Base-by-base conservation (phyloP, 2,888 invertebrate species). In the Mythimna pallens region DNA sequence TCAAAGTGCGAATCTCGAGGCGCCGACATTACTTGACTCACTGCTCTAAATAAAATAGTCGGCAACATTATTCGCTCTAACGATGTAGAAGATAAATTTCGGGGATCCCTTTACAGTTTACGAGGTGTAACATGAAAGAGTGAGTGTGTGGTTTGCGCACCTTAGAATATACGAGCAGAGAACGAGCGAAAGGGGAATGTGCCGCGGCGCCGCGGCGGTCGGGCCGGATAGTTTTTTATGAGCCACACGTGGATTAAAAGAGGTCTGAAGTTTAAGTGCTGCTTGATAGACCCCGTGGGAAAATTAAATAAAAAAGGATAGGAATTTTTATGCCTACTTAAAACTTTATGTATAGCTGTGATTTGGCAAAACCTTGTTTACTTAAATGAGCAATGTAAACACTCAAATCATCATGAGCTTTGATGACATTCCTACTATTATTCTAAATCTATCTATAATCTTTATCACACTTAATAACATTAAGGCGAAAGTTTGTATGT, bases 61-160 rank as follows among this genome's bases (percentile, higher is more conserved):
- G 89, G 90, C 84, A 89, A 92, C 90, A 93, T 93, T 93, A 93
- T 92, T 91, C 93, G 92, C 92, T 92, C 91, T 92, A 92, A 92
- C 93, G 92, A 90, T 82, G 89, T 88, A 87, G 88, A 92, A 93
- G 93, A 93, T 93, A 92, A 92, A 93, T 93, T 93, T 91, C 83
- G 89, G 84, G 90, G 90, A 90, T 91, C 91, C 92, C 91, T 91
- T 93, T 90, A 92, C 92, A 89, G 88, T 91, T 91, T 90, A 90
- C 88, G 89, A 84, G 85, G 89, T 89, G 89, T 89, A 89, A 88
- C 90, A 86, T 84, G 89, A 91, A 92, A 90, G 91, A 92, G 90
- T 89, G 89, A 92, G 91, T 92, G 90, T 90, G 90, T 84, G 89
- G 90, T 90, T 88, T 80, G 83, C 87, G 83, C 86, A 84, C 81